Base-by-base conservation (phyloP, 2,797 vertebrate species). In the Pipistrellus kuhlii region DNA sequence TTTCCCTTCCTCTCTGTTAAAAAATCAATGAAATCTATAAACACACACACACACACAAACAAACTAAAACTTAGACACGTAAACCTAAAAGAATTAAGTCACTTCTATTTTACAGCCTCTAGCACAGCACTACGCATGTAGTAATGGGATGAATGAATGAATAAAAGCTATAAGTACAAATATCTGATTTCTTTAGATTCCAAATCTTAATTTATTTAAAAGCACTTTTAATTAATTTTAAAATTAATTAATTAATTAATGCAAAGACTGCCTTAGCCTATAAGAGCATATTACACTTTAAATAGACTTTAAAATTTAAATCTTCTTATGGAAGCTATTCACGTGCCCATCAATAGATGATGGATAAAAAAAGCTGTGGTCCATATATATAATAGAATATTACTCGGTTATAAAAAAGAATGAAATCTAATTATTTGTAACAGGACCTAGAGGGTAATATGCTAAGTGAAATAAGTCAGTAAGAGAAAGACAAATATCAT, bases 91-190 rank as follows among this genome's bases (percentile, higher is more conserved):
- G 20, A 23, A 90, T 46, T 41, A 77, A 90, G 30, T 78, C 35
- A 38, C 30, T 78, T 64, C 59, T 88, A 11, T 80, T 93, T 91
- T 93, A 35, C 41, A 81, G 51, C 5, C 21, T 13, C 7, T 85
- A 73, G 57, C 11, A 30, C 3, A 80, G 18, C 15, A 44, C 23
- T 8, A 66, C 46, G 62, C 35, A 57, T 69, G 30, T 57, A 59
- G 17, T 48, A 68, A 88, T 62, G 44, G 30, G 53, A 83, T 51
- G 51, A 90, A 82, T n/a, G 68, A 86, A 84, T 80, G 35, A 86
- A 77, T 94, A 72, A 93, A 92, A 84, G 18, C 20, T n/a, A 7
- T 48, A 69, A 89, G 25, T 80, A 48, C 32, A 73, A 93, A 93
- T 87, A 69, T 80, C 72, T 90, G 35, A 72, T 75, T 82, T 68